These are phyloP conservation scores for Natator depressus DNA, from an alignment of 2,113 vertebrate species.

Conservation along the genomic window DNA sequence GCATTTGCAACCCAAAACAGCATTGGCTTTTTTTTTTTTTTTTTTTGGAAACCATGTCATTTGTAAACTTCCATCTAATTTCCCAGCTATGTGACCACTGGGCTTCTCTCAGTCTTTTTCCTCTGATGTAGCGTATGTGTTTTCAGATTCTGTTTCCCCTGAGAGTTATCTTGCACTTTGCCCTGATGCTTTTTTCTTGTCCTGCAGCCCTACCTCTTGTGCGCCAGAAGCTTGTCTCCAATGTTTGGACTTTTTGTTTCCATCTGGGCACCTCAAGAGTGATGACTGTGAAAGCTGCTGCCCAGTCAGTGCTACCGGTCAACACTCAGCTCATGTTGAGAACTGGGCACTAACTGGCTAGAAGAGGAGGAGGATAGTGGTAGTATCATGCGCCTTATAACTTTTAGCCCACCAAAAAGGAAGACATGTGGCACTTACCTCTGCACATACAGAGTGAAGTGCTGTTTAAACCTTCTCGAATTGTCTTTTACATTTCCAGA, in stretches of 20 bases:
- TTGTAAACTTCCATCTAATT: not conserved
- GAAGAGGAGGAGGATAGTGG: not conserved
- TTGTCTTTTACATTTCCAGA: not conserved
- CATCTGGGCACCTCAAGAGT: conserved; percentile 95
- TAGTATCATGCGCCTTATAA: not conserved
- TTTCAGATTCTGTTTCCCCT: not conserved
- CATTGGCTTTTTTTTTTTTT: not conserved
- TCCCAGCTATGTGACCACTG: not conserved
- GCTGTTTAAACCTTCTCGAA: not conserved
- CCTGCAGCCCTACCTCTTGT: conserved; percentile 92
- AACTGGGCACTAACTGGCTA: conserved; percentile 76
- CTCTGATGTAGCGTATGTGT: not conserved
- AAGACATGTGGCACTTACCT: not conserved
- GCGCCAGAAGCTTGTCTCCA: conserved; percentile 95
- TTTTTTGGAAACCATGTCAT: not conserved
- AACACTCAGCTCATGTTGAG: conserved; percentile 85
- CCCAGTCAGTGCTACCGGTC: conserved; percentile 80
- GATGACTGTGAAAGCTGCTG: conserved; percentile 92
- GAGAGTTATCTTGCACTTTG: not conserved
- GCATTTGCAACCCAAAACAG: not conserved
- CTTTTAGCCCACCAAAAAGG: not conserved
- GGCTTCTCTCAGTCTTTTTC: not conserved
- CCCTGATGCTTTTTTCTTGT: not conserved
- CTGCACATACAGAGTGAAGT: not conserved
- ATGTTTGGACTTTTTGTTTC: conserved; percentile 98